Base-by-base conservation (phyloP, 2,113 vertebrate species). In the Lathamus discolor region DNA sequence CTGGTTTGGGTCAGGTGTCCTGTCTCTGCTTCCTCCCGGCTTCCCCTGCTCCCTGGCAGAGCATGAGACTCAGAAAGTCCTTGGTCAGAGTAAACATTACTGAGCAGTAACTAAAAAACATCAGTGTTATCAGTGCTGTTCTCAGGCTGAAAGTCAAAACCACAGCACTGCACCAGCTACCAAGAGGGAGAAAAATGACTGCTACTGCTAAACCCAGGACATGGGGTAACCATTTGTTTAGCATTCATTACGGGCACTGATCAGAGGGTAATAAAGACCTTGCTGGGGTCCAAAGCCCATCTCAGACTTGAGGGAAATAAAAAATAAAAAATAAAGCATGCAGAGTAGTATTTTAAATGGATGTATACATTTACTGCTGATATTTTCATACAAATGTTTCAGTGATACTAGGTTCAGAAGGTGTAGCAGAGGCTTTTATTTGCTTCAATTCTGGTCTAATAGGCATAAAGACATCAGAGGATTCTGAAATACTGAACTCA, bases 401-500 rank as follows among this genome's bases (percentile, higher is more conserved):
- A 41, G 55, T 39, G 62, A 33, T 87, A 57, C 35, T 86, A 68
- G 57, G 90, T 84, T 93, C 91, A 69, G 74, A 91, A 55, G 49
- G 54, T 89, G 67, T 87, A 82, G 62, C 35, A 68, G 75, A 73
- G 46, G 81, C 43, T 90, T 91, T 96, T 89, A 94, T 96, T 95
- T 94, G 88, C 37, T 59, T 25, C 52, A 73, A 54, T 93, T 96
- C 92, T 89, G 78, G 77, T 95, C 88, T 94, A 92, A 89, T 82
- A 93, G 59, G 48, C 85, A 83, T 49, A 72, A 79, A 91, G 90
- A 69, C 84, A 87, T 81, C 35, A 76, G 83, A 94, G 86, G 48
- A 88, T 95, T 94, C 69, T 54, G 74, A 95, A 96, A 90, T 79
- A 89, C 66, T 73, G 73, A 94, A 93, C 77, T 94, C 88, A 39